A percentile compares a stretch with the other conserved stretches of the same genome.
Conservation (phyloP, 1,140 invertebrate genomes). For the Grapholita molesta region DNA sequence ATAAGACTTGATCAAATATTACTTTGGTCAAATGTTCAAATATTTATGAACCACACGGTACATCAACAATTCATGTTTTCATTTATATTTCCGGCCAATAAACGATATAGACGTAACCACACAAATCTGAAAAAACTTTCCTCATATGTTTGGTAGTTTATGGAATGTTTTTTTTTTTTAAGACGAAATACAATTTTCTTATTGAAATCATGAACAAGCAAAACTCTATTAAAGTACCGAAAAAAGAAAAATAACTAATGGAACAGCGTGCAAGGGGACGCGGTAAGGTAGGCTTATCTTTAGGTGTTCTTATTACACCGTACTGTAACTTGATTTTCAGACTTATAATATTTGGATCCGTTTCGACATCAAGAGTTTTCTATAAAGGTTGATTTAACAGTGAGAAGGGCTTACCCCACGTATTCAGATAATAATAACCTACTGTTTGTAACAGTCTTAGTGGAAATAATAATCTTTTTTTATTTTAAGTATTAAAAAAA, state of each 20-base stretch:
- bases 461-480: no score
- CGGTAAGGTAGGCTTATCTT: constrained; percentile 27
- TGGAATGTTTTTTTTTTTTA: constrained; percentile 2
- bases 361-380: no score
- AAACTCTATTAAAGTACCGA: constrained; percentile 24
- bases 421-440: no score
- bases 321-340: no score
- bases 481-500: no score
- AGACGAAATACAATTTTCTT: constrained; percentile 13
- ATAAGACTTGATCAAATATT: no score
- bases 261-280: constrained; percentile 1
- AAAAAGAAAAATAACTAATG: constrained; percentile 17
- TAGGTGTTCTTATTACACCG: constrained; percentile 24
- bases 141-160: neutral
- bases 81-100: neutral
- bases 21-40: no score
- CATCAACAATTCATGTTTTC: neutral
- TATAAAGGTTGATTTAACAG: no score
- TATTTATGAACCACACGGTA: neutral
- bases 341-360: no score
- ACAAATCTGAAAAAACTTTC: neutral
- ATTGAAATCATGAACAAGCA: constrained; percentile 24
- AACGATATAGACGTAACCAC: neutral
- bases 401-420: no score
- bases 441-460: no score